These are phyloP conservation scores for Drosophila eohydei DNA, from an alignment of 2,888 invertebrate species.

Conservation along the genomic window DNA sequence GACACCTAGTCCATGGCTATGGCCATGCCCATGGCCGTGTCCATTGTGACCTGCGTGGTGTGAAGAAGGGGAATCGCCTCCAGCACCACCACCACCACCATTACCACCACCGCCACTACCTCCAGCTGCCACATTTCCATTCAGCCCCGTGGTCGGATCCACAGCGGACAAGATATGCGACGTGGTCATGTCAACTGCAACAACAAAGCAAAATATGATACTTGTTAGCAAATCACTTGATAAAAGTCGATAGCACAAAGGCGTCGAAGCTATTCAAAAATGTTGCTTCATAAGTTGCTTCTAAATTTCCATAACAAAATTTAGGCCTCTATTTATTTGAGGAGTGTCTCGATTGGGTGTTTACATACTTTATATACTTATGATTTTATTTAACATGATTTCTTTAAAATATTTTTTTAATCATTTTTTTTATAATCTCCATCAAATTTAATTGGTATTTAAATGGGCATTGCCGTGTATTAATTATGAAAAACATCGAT, in stretches of 20 bases:
- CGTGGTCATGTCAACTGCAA: slow-evolving; percentile 87
- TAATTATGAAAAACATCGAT: too few species aligned
- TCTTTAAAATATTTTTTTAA: background rate
- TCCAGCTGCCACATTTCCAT: slow-evolving; percentile 62
- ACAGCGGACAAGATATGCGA: slow-evolving; percentile 91
- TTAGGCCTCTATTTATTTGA: background rate
- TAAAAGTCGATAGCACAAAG: background rate
- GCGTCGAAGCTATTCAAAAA: background rate
- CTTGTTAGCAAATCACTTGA: slow-evolving; percentile 20
- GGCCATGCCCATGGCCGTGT: slow-evolving; percentile 31
- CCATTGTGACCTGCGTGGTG: slow-evolving; percentile 68
- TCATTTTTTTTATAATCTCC: too few species aligned
- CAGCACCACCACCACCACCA: slow-evolving; percentile 28
- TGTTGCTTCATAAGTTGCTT: background rate
- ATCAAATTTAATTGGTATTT: too few species aligned
- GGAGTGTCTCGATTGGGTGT: background rate
- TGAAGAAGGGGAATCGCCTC: slow-evolving; percentile 53
- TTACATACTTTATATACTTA: background rate
- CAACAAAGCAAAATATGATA: background rate
- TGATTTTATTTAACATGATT: background rate
- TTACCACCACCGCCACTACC: slow-evolving; percentile 42
- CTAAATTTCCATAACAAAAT: background rate
- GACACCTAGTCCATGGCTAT: slow-evolving; percentile 44
- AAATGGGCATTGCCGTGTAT: too few species aligned
- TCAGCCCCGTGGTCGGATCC: slow-evolving; percentile 87